Conservation (phyloP, 2,797 vertebrate species). For the Dendrocincla fuliginosa region DNA sequence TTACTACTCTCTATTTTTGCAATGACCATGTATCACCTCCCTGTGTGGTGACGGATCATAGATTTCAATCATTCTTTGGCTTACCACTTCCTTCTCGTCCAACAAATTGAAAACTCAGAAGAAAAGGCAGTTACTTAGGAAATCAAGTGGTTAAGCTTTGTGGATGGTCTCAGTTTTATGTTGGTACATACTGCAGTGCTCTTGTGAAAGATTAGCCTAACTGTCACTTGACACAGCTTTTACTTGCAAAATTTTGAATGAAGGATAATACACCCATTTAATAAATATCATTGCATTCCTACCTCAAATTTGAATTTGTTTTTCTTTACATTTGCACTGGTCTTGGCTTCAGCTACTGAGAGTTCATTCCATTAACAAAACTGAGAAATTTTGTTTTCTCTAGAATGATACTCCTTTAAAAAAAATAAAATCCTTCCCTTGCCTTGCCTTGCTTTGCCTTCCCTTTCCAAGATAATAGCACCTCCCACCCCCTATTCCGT, state of each 20-base stretch:
- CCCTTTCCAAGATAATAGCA: background rate
- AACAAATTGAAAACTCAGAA: constrained; percentile 60
- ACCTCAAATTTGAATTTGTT: background rate
- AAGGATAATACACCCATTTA: background rate
- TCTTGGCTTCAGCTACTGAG: background rate
- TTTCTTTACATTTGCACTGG: background rate
- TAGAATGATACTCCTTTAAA: background rate
- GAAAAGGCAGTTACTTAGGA: constrained; percentile 75
- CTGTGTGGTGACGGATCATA: constrained; percentile 38
- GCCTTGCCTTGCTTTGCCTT: background rate
- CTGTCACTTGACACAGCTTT: background rate
- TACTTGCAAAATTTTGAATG: background rate
- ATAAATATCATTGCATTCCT: background rate
- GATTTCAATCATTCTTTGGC: constrained; percentile 60
- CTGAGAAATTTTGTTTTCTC: background rate
- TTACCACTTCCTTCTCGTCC: constrained; percentile 74
- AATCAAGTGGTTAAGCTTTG: constrained; percentile 72
- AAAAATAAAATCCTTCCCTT: background rate
- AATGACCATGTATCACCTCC: background rate
- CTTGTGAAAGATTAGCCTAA: constrained; percentile 62
- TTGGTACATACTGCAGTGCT: background rate
- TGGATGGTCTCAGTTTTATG: constrained; percentile 35
- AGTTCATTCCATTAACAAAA: background rate
- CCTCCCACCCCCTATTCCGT: too few relatives aligned
- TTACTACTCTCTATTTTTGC: background rate